Evolutionary conservation across 2,113 vertebrate genomes (phyloP), one percentile per base, ranked within the genome.

Genomic region (Patagioenas fasciata): DNA sequence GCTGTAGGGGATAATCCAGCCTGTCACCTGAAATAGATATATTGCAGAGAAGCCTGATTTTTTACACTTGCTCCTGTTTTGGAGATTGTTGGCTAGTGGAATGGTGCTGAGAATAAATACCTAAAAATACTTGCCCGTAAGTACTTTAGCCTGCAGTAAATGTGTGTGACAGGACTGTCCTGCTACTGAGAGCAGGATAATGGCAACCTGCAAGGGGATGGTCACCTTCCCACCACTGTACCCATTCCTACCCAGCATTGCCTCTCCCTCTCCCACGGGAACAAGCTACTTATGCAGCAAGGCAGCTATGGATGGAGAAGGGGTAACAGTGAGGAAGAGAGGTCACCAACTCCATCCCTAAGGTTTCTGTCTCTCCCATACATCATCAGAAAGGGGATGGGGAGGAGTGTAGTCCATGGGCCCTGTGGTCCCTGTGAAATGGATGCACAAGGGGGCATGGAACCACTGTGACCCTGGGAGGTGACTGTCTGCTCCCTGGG

Each of bases 371-470:
- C 10, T 54, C 44, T 74, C 23, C 23, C 32, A 42, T 11, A 3
- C 53, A 13, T 36, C 53, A 11, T 28, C 47, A 53, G 47, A 40
- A 66, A 81, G 38, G n/a, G 18, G 24, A 50, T 14, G 25, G 26
- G 62, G 26, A 72, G 36, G 10, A 48, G 2, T 0, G 0, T 0
- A 0, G 4, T 48, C 44, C 23, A 5, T 25, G 11, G 38, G 20
- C n/a, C 16, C 15, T 18, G 48, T 13, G 15, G 19, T 47, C 29
- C 16, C 29, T 1, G 13, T 48, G 29, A 34, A 75, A 31, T 18
- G 47, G 16, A 20, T 62, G 32, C 5, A 2, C 53, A 34, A 42
- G 26, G 8, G 11, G 6, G 3, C 32, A 53, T 4, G 20, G 29
- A 71, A 36, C n/a, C 44, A 24, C 34, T 15, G 38, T 51, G 34